Evolutionary conservation across 2,888 invertebrate species (phyloP), one percentile per base, ranked within the genome.

Genomic region (Ormyrus pomaceus): DNA sequence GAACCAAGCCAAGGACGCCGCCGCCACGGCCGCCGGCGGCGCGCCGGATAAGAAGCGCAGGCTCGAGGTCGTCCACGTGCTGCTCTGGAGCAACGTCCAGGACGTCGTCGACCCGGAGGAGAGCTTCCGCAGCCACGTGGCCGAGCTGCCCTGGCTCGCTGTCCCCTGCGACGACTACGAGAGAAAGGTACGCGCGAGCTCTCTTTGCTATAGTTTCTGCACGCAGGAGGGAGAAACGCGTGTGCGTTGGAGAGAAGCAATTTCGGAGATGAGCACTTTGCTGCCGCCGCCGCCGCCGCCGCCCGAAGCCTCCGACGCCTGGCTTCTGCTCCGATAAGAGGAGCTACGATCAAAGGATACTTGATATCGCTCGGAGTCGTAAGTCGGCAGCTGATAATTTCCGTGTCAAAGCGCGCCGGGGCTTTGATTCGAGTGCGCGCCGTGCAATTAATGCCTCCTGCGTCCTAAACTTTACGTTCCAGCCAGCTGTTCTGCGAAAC

Each of bases 131-230:
- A 92, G 92, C 82, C 93, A 93, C 86, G 89, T 95, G 85, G 91
- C 93, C 4, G 94, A 94, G 76, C 92, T 95, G 83, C 94, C 95
- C 0, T 95, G 95, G 95, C 93, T 93, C 81, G 95, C 95, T 10
- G 93, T 95, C 80, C 94, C 95, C 0, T 94, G 94, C 88, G 93
- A 93, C 81, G 94, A 95, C 87, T 94, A 94, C 74, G 94, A 95
- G 84, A 93, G 94, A 45, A 95, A 95, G 93, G 95, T 94, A 11
- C 50, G 51, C 45, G 7, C n/a, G 0, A 19, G 19, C n/a, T n/a
- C 19, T 19, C 19, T 19, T 19, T 19, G 19, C 19, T 19, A 19
- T 19, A 19, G 19, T 19, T 19, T 19, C 19, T 19, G 19, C 19
- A 19, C 19, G 19, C 19, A 19, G 19, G 19, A 19, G 19, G 19